Conservation (phyloP, 2,113 vertebrate species). For the Promerops cafer region DNA sequence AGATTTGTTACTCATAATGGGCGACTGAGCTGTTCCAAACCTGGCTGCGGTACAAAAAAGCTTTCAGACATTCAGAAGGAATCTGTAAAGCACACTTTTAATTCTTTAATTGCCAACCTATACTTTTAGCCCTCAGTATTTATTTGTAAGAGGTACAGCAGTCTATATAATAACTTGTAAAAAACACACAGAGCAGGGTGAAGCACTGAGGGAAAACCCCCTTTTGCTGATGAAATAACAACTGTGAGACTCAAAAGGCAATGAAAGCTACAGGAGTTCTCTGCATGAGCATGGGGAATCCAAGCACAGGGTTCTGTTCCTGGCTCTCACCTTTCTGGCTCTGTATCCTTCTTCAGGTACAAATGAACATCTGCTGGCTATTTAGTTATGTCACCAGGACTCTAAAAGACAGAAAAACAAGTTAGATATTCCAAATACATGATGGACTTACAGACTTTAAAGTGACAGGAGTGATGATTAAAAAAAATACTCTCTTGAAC, state of each 20-base stretch:
- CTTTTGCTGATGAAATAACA: background rate
- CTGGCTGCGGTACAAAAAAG: conserved; percentile 51
- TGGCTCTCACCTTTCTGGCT: background rate
- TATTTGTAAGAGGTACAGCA: background rate
- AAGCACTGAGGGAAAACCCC: background rate
- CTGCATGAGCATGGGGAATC: background rate
- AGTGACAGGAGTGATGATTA: background rate
- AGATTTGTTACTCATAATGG: background rate
- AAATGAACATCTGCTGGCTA: background rate
- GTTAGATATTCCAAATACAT: background rate
- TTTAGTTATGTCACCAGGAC: background rate
- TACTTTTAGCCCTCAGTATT: background rate
- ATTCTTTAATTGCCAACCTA: conserved; percentile 14
- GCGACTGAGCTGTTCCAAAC: background rate
- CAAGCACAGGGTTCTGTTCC: background rate
- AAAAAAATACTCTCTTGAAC: background rate
- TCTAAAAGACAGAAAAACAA: background rate
- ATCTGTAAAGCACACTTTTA: conserved; percentile 1
- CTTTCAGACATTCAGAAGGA: conserved; percentile 29
- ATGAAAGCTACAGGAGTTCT: background rate
- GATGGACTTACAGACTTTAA: background rate
- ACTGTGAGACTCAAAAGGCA: background rate
- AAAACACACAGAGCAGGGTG: background rate
- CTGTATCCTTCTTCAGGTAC: background rate
- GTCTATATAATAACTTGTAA: background rate